phyloP scores from a whole-genome alignment of 2,888 invertebrate species.

The Chelonus formosanus region DNA sequence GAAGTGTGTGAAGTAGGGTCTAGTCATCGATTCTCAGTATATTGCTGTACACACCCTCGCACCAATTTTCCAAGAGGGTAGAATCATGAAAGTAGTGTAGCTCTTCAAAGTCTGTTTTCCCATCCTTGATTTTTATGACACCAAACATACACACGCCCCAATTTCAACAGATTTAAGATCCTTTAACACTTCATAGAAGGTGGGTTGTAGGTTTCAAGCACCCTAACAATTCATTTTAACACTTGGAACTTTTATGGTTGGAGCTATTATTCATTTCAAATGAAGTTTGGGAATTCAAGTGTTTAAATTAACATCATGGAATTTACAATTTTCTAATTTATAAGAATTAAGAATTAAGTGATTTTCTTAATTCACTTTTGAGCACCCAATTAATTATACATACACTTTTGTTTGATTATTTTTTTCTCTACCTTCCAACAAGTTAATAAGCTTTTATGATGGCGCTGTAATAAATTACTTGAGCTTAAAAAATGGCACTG shows the following conservation, averaged over 20 bases:
- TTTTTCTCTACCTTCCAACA: neutral
- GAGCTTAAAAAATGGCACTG: slow-evolving; percentile 9
- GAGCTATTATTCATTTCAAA: neutral
- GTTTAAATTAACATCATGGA: no score
- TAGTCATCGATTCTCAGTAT: slow-evolving; percentile 10
- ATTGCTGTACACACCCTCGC: slow-evolving; percentile 2
- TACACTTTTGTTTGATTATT: neutral
- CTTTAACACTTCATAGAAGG: no score
- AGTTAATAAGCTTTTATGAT: neutral
- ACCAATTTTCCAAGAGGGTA: slow-evolving; percentile 21
- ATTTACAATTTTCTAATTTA: neutral
- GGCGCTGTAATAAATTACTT: neutral
- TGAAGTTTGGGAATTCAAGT: no score
- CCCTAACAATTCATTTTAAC: neutral
- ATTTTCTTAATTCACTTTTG: neutral
- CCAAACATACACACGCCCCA: slow-evolving; percentile 17
- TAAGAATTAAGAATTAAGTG: neutral
- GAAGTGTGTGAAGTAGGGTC: slow-evolving; percentile 9
- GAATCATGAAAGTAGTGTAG: neutral
- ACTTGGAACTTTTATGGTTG: neutral
- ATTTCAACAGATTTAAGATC: no score
- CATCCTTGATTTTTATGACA: slow-evolving; percentile 28
- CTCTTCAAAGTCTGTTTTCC: slow-evolving; percentile 13
- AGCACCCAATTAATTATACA: neutral
- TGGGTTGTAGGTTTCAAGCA: no score